Conservation (phyloP, 1,140 invertebrate genomes). For the Drosophila kurseongensis region DNA sequence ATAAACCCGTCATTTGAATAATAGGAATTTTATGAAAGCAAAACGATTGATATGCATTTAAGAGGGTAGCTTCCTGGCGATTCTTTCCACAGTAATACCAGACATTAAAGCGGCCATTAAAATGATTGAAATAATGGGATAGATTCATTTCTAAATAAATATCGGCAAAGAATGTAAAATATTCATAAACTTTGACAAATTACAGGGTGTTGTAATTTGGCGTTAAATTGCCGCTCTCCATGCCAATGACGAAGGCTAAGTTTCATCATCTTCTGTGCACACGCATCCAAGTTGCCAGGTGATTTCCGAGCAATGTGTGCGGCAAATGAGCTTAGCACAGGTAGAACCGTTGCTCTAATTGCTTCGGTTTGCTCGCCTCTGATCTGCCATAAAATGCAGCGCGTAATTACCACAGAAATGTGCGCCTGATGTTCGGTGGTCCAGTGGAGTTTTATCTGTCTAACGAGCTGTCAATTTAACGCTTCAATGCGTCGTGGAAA, state of each 20-base stretch:
- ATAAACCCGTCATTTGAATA: slow-evolving; percentile 3
- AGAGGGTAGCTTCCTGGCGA: slow-evolving; percentile 13
- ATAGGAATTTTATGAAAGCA: slow-evolving; percentile 29
- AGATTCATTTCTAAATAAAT: slow-evolving; percentile 45
- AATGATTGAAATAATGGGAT: slow-evolving; percentile 33
- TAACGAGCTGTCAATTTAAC: slow-evolving; percentile 83
- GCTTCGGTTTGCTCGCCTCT: slow-evolving; percentile 52
- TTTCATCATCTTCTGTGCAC: slow-evolving; percentile 5
- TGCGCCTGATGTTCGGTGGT: slow-evolving; percentile 42
- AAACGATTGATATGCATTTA: slow-evolving; percentile 16
- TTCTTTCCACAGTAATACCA: slow-evolving; percentile 22
- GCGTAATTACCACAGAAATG: slow-evolving; percentile 72
- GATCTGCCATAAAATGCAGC: slow-evolving; percentile 46
- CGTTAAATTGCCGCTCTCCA: slow-evolving; percentile 55
- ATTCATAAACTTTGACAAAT: slow-evolving; percentile 50
- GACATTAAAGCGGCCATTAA: slow-evolving; percentile 38
- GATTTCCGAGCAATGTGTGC: slow-evolving; percentile 57
- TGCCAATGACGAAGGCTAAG: slow-evolving; percentile 23
- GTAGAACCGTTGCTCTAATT: slow-evolving; percentile 78
- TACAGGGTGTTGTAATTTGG: slow-evolving; percentile 42
- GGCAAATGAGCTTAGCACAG: slow-evolving; percentile 70
- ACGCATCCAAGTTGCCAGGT: slow-evolving; percentile 42
- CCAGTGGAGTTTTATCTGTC: slow-evolving; percentile 44
- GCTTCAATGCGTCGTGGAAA: slow-evolving; percentile 76
- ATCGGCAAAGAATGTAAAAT: slow-evolving; percentile 31